These are phyloP conservation scores for Noctua fimbriata DNA, from an alignment of 2,888 invertebrate genomes.

Conservation along the genomic window DNA sequence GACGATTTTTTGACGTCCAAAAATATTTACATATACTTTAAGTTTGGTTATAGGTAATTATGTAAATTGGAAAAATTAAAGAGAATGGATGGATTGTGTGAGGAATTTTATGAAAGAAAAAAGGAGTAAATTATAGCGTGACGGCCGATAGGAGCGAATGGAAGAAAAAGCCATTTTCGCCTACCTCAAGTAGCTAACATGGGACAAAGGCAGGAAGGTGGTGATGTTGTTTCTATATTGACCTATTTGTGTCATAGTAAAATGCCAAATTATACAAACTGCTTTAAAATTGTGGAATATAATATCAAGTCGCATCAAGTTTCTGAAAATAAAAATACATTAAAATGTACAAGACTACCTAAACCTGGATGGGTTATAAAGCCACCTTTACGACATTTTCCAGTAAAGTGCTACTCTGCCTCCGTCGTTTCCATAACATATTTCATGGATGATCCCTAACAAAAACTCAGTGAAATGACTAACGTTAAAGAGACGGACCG, in stretches of 20 bases:
- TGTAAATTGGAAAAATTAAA: no score
- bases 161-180: no score
- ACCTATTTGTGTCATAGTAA: neutral
- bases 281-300: neutral
- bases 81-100: no score
- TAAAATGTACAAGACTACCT: neutral
- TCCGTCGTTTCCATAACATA: constrained; percentile 29
- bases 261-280: neutral
- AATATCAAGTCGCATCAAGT: neutral
- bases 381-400: constrained; percentile 1
- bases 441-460: constrained; percentile 37
- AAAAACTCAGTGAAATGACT: constrained; percentile 52
- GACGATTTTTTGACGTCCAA: no score
- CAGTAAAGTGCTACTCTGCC: constrained; percentile 13
- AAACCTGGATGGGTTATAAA: neutral
- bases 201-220: no score
- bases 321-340: neutral
- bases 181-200: no score
- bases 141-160: no score
- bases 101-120: no score
- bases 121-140: no score
- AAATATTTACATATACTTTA: no score
- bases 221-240: no score
- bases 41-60: no score
- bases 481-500: constrained; percentile 43